Evolutionary conservation across 2,888 invertebrate species (phyloP).

Genomic region (Labia minor): DNA sequence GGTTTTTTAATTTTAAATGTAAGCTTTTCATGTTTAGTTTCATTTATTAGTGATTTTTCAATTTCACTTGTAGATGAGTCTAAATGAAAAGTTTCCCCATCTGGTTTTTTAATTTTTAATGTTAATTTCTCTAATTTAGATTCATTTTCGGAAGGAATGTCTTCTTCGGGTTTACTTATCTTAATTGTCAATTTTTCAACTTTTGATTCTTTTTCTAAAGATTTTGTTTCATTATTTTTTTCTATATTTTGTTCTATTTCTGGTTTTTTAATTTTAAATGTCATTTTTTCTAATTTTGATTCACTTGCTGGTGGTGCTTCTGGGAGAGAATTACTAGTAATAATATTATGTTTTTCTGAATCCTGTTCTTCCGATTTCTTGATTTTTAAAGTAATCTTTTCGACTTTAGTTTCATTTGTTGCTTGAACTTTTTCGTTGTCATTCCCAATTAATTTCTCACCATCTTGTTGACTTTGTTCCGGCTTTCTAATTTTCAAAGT

Average conservation of each 20-base stretch:
- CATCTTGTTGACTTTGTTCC: not conserved
- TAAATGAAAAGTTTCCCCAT: too few relatives aligned
- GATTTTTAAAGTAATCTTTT: constrained; percentile 22
- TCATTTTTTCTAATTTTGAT: constrained; percentile 35
- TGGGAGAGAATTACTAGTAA: not conserved
- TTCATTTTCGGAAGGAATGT: not conserved
- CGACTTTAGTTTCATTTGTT: constrained; percentile 41
- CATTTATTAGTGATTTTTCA: not conserved
- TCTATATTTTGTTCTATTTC: not conserved
- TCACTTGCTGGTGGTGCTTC: not conserved
- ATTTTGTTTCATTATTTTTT: not conserved
- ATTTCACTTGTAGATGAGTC: too few relatives aligned
- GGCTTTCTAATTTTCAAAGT: not conserved
- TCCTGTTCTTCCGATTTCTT: constrained; percentile 32
- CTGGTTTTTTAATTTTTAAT: too few relatives aligned
- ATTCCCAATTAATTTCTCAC: constrained; percentile 33
- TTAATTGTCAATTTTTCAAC: constrained; percentile 22
- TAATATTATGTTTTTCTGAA: constrained; percentile 28
- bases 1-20: not conserved
- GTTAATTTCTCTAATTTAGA: constrained; percentile 16
- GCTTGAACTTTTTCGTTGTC: constrained; percentile 41
- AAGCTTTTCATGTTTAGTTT: constrained; percentile 14
- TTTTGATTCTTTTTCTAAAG: constrained; percentile 3
- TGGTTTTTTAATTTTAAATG: constrained; percentile 18
- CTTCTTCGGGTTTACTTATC: constrained; percentile 20